Conservation (phyloP, 2,113 vertebrate genomes). For the Hystrix cristata region DNA sequence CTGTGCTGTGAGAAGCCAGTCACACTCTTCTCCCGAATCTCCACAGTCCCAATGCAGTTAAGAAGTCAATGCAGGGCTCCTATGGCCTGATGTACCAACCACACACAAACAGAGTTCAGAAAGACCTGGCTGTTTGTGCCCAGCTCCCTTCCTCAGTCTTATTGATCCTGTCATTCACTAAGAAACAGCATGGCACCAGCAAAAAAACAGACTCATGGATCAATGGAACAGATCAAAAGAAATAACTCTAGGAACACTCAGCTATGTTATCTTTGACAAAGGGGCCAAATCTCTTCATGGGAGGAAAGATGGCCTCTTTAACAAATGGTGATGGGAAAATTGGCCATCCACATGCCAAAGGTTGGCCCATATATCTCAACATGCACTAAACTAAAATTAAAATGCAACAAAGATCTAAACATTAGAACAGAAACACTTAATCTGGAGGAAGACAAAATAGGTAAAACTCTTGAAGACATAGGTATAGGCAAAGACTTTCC, state of each 20-base stretch:
- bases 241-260: not conserved
- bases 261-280: not conserved
- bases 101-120: not conserved
- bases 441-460: not conserved
- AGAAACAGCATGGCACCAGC: not conserved
- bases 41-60: not conserved
- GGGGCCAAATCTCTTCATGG: not conserved
- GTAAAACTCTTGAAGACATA: not conserved
- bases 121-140: not conserved
- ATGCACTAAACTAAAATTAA: not conserved
- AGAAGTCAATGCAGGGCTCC: not conserved
- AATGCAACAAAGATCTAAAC: not conserved
- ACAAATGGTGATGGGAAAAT: not conserved
- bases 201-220: not conserved
- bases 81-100: not conserved
- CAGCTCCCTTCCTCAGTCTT: not conserved
- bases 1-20: not conserved
- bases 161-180: not conserved
- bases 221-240: not conserved
- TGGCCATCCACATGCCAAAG: not conserved
- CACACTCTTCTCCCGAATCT: not conserved
- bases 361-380: not conserved
- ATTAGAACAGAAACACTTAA: not conserved
- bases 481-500: not conserved
- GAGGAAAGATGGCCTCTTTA: not conserved